phyloP scores from a whole-genome alignment of 2,113 vertebrate species.

The Romanogobio albipinnatus region DNA sequence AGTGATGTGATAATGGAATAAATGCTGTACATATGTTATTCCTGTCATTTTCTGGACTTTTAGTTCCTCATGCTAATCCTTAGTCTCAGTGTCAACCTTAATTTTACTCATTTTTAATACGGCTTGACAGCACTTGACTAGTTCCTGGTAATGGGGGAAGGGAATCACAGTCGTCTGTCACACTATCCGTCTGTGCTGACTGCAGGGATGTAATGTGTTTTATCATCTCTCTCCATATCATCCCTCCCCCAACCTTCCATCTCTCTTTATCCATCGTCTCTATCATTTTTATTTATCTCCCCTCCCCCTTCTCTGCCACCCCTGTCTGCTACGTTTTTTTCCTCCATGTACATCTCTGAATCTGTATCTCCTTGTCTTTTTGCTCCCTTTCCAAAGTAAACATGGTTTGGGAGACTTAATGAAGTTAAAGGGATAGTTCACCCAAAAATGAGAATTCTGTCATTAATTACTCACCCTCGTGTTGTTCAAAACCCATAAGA shows the following conservation, averaged over 20 bases:
- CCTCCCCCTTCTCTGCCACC: neutral
- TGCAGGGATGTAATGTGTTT: neutral
- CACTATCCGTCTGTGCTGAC: neutral
- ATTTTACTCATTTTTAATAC: neutral
- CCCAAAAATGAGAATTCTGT: no score
- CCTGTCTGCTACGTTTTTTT: neutral
- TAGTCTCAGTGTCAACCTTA: neutral
- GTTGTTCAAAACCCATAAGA: no score
- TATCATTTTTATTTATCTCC: neutral
- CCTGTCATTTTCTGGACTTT: neutral
- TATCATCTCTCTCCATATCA: constrained; percentile 1
- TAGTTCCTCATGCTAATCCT: neutral
- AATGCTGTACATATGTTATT: neutral
- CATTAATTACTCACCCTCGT: no score
- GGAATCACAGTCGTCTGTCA: neutral
- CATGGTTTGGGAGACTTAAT: neutral
- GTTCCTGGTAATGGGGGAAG: constrained; percentile 5
- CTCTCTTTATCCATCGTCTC: neutral
- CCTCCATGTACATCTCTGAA: neutral
- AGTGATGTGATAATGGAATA: neutral
- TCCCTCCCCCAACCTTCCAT: neutral
- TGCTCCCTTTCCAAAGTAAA: neutral
- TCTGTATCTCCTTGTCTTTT: neutral
- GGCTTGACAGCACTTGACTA: neutral
- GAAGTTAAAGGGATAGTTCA: no score